Base-by-base conservation (phyloP, 2,113 vertebrate species). In the Pluvialis apricaria region DNA sequence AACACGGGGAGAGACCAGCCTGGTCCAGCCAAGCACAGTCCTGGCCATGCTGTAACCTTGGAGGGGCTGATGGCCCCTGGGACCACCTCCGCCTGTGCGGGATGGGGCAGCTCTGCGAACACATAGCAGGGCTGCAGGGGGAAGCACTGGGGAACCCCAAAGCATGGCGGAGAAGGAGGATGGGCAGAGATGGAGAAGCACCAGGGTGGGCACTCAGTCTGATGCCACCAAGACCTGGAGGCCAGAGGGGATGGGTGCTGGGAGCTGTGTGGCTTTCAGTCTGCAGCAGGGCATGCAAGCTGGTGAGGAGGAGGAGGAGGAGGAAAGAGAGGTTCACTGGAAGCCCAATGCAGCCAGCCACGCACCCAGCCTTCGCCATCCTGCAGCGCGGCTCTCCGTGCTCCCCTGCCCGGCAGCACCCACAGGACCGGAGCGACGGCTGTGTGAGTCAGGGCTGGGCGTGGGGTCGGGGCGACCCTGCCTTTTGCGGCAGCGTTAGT, bases 401-500 rank as follows among this genome's bases (percentile, higher is more conserved):
- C 13, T 83, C 68, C 69, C 64, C 72, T 92, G 83, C 64, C 57
- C 3, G 0, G 78, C 73, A 82, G 90, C 61, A 71, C 49, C 29
- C 65, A 49, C 18, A 15, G 90, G 87, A 82, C 87, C 3, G 17
- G 87, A 92, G 93, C 5, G 3, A 72, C 21, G 6, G 73, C 86
- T 42, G 5, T 2, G 0, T 97, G 96, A 97, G 94, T 96, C 96
- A 97, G 75, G 66, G 62, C 75, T 94, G 49, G 82, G 93, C 3
- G 94, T 90, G 93, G 72, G 95, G 78, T 90, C 28, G 3, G 55
- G 28, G 57, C 22, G 38, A 92, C 92, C 96, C 65, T 95, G 82
- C 82, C 86, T 90, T 93, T 88, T n/a, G 66, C 1, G 7, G 80
- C 77, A 66, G 52, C 14, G 0, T 97, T 91, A 95, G 55, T 97